Percentiles rank a stretch among this genome's conserved stretches.
Evolutionary conservation across 1,140 invertebrate species (phyloP).

Genomic region (Arion vulgaris): DNA sequence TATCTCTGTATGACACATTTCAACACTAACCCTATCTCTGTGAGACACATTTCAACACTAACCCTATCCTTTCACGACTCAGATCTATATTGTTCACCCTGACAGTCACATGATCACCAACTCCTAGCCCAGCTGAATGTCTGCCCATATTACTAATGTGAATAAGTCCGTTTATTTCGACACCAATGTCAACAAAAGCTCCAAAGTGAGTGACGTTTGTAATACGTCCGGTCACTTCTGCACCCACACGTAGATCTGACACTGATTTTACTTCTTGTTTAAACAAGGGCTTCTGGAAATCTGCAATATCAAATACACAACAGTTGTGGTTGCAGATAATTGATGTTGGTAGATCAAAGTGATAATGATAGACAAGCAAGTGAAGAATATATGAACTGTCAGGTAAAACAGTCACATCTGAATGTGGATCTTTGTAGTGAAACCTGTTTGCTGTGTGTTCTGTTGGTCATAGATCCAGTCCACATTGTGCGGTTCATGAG

Average conservation of each 20-base stretch:
- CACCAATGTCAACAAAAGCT: conserved; percentile 90
- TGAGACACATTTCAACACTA: conserved; percentile 64
- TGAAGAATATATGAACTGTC: too few relatives aligned
- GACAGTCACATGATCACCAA: conserved; percentile 82
- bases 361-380: too few relatives aligned
- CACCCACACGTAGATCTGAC: conserved; percentile 76
- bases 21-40: too few relatives aligned
- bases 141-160: conserved; percentile 73
- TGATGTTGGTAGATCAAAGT: too few relatives aligned
- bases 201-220: conserved; percentile 90
- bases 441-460: too few relatives aligned
- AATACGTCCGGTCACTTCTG: conserved; percentile 74
- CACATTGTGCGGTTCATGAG: too few relatives aligned
- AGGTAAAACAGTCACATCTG: too few relatives aligned
- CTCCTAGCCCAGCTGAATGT: conserved; percentile 71
- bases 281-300: conserved; percentile 80
- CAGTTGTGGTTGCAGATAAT: neutral
- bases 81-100: conserved; percentile 77
- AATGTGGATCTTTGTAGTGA: too few relatives aligned
- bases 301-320: conserved; percentile 47
- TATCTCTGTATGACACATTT: conserved; percentile 53
- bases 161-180: conserved; percentile 84
- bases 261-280: conserved; percentile 78
- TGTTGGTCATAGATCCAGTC: too few relatives aligned
- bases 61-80: conserved; percentile 73